A percentile compares a stretch with the other conserved stretches of the same genome.
Conservation (phyloP, 2,888 invertebrate species). For the Drosophila ezoana region DNA sequence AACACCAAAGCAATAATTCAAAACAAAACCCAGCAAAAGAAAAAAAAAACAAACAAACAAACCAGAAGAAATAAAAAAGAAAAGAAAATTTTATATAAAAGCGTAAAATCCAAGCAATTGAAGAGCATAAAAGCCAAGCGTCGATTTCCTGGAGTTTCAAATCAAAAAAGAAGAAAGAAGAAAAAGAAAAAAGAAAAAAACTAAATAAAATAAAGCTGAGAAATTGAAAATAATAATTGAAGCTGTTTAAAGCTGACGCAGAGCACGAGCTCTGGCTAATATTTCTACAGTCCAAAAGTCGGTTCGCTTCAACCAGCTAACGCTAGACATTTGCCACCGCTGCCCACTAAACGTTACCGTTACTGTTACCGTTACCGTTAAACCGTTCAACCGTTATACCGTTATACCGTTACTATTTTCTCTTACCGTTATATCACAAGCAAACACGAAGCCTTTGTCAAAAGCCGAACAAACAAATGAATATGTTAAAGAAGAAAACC, state of each 20-base stretch:
- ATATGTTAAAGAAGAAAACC: conserved; percentile 37
- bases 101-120: conserved; percentile 55
- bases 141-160: conserved; percentile 66
- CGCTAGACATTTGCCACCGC: conserved; percentile 58
- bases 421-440: conserved; percentile 41
- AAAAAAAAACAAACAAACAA: background rate
- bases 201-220: conserved; percentile 6
- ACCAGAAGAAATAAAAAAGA: background rate
- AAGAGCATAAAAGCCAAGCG: conserved; percentile 76
- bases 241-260: conserved; percentile 14
- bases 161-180: too few relatives aligned
- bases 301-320: conserved; percentile 62
- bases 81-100: conserved; percentile 21
- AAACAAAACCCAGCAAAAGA: too few relatives aligned
- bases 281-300: conserved; percentile 22
- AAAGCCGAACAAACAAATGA: conserved; percentile 70
- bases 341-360: conserved; percentile 74
- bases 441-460: conserved; percentile 29
- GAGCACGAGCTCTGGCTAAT: background rate
- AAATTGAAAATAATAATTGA: background rate
- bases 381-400: conserved; percentile 29
- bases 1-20: conserved; percentile 15
- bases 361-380: conserved; percentile 34
- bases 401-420: conserved; percentile 38
- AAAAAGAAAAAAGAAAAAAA: conserved; percentile 6